These are phyloP conservation scores for Spatulosminthurus flaviceps DNA, from an alignment of 2,888 invertebrate species.

Conservation along the genomic window DNA sequence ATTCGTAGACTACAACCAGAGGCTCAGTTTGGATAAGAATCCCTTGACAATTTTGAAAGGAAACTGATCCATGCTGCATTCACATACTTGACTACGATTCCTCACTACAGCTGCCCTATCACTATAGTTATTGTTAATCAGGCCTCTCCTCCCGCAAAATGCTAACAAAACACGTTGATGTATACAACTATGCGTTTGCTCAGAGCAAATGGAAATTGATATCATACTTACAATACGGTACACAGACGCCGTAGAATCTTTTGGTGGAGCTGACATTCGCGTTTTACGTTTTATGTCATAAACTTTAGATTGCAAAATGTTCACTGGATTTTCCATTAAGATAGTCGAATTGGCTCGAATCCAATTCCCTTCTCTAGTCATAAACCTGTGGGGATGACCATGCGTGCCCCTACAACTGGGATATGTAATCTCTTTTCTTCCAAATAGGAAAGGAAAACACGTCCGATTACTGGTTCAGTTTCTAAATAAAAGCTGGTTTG, in stretches of 20 bases:
- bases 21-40: background rate
- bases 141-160: background rate
- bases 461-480: no score
- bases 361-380: conserved; percentile 13
- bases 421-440: no score
- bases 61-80: background rate
- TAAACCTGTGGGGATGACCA: conserved; percentile 1
- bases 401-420: no score
- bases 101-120: background rate
- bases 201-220: conserved; percentile 16
- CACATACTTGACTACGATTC: background rate
- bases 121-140: background rate
- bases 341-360: conserved; percentile 27
- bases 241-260: background rate
- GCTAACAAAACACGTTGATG: background rate
- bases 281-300: conserved; percentile 23
- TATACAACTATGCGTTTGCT: background rate
- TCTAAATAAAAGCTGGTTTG: no score
- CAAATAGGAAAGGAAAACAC: no score
- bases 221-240: background rate
- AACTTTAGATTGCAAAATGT: conserved; percentile 43
- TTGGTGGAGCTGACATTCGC: background rate
- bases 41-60: conserved; percentile 13
- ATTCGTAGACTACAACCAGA: background rate
- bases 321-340: conserved; percentile 35